Evolutionary conservation across 2,113 vertebrate genomes (phyloP).

Genomic region (Ailurus styani): DNA sequence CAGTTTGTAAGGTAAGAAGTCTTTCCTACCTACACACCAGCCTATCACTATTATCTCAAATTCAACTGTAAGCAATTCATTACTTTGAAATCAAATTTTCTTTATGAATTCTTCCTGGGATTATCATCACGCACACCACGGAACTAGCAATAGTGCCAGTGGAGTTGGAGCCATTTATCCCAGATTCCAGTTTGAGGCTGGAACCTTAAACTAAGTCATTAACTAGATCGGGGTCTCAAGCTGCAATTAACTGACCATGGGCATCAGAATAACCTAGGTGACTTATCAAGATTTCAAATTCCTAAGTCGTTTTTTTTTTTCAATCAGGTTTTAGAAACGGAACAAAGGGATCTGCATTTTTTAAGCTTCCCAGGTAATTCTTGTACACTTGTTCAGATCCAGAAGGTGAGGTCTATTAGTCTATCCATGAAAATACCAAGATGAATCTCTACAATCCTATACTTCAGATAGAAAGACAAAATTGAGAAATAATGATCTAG

Average conservation of each 20-base stretch:
- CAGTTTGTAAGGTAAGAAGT: background rate
- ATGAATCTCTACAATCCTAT: background rate
- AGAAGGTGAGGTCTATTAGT: background rate
- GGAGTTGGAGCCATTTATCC: background rate
- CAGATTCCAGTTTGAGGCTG: background rate
- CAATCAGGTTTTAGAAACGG: background rate
- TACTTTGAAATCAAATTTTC: background rate
- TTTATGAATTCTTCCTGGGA: background rate
- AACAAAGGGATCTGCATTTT: background rate
- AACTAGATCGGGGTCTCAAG: background rate
- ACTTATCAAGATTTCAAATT: background rate
- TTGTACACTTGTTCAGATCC: background rate
- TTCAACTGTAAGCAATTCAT: background rate
- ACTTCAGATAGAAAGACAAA: background rate
- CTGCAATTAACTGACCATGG: background rate
- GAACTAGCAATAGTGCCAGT: background rate
- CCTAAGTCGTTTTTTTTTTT: background rate
- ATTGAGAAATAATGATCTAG: background rate
- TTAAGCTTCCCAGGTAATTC: background rate
- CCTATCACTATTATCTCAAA: background rate
- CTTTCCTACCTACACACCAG: background rate
- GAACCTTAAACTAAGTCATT: background rate
- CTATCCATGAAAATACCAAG: background rate
- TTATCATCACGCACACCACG: background rate
- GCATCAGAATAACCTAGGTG: background rate